Evolutionary conservation across 2,113 vertebrate genomes (phyloP).

Genomic region (Actinemys pallida): DNA sequence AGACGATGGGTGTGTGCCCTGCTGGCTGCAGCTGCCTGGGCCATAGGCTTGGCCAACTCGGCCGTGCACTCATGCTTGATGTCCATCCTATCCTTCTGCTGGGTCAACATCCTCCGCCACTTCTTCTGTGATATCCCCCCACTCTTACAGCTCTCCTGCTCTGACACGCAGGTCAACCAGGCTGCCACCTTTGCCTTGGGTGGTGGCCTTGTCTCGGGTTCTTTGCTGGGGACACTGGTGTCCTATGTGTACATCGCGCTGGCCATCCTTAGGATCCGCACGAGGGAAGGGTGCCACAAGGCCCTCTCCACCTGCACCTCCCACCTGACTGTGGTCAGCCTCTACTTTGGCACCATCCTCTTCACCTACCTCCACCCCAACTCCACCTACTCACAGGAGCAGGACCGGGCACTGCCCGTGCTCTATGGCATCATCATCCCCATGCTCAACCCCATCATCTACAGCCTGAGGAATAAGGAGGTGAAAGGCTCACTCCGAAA

Average conservation of each 20-base stretch:
- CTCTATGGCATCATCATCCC: slow-evolving; percentile 65
- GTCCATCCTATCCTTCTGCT: slow-evolving; percentile 48
- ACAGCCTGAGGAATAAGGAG: slow-evolving; percentile 48
- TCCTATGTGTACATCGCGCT: slow-evolving; percentile 50
- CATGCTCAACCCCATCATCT: slow-evolving; percentile 71
- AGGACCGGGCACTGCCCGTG: slow-evolving; percentile 55
- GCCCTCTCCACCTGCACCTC: slow-evolving; percentile 62
- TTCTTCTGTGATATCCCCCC: slow-evolving; percentile 65
- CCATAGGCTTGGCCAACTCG: slow-evolving; percentile 28
- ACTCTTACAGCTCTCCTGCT: slow-evolving; percentile 40
- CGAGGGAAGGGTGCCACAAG: slow-evolving; percentile 44
- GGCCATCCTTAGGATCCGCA: slow-evolving; percentile 47
- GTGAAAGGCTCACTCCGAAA: slow-evolving; percentile 45
- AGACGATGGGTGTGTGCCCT: slow-evolving; percentile 10
- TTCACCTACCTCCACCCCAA: slow-evolving; percentile 57
- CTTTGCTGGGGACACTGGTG: slow-evolving; percentile 16
- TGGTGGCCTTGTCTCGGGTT: slow-evolving; percentile 7
- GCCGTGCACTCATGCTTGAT: slow-evolving; percentile 44
- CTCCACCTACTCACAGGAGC: slow-evolving; percentile 40
- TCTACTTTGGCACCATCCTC: slow-evolving; percentile 60
- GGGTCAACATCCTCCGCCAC: slow-evolving; percentile 14
- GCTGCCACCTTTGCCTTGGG: slow-evolving; percentile 1
- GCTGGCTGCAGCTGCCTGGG: slow-evolving; percentile 34
- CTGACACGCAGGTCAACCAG: slow-evolving; percentile 36
- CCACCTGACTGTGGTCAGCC: slow-evolving; percentile 52